These are phyloP conservation scores for Metopia argyrocephala DNA, from an alignment of 2,888 invertebrate genomes.

Conservation along the genomic window DNA sequence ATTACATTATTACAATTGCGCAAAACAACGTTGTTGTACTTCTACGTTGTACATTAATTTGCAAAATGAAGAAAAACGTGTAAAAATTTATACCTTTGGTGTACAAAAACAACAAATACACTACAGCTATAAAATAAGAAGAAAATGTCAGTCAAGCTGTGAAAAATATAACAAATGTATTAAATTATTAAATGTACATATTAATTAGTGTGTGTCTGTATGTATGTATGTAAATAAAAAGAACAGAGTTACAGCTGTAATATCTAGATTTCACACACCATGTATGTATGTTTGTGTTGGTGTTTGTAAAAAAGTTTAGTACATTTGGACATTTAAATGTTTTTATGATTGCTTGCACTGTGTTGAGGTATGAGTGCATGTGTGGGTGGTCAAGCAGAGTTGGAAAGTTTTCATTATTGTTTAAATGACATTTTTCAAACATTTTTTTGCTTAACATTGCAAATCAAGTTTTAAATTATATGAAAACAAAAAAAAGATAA, in stretches of 20 bases:
- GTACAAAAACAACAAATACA: conserved; percentile 6
- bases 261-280: conserved; percentile 6
- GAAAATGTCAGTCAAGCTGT: not conserved
- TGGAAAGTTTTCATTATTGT: conserved; percentile 34
- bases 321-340: not conserved
- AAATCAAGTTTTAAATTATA: conserved; percentile 10
- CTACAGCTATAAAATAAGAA: not conserved
- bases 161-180: conserved; percentile 12
- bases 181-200: not conserved
- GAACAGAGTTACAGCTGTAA: no score
- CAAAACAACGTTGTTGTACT: conserved; percentile 41
- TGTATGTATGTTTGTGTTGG: not conserved
- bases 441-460: conserved; percentile 9
- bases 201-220: not conserved
- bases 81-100: conserved; percentile 29
- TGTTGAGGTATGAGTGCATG: not conserved
- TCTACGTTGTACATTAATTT: conserved; percentile 44
- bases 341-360: not conserved
- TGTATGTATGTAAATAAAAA: conserved; percentile 10
- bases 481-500: no score
- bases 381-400: not conserved
- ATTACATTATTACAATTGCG: conserved; percentile 53
- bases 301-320: not conserved
- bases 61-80: conserved; percentile 49
- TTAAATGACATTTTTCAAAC: not conserved